phyloP scores from a whole-genome alignment of 1,140 invertebrate species.

The Propsilocerus akamusi region DNA sequence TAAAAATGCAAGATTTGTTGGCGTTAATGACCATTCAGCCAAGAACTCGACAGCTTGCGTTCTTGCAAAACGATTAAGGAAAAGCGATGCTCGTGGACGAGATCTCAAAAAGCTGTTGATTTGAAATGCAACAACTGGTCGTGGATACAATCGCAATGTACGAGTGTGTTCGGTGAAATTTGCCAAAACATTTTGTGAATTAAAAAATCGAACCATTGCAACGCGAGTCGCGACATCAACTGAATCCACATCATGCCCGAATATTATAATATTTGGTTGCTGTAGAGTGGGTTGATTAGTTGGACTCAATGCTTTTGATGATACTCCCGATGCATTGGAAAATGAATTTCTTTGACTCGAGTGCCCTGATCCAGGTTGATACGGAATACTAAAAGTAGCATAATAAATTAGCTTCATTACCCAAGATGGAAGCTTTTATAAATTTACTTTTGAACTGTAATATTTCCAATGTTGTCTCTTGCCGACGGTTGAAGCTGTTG shows the following conservation, averaged over 20 bases:
- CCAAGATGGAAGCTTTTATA: background rate
- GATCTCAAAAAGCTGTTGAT: conserved; percentile 95
- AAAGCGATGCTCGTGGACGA: conserved; percentile 66
- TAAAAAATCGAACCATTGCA: conserved; percentile 98
- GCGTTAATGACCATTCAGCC: conserved; percentile 94
- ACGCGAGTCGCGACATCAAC: conserved; percentile 97
- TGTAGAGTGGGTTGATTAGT: conserved; percentile 20
- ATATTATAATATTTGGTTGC: conserved; percentile 65
- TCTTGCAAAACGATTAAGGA: conserved; percentile 78
- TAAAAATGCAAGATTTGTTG: conserved; percentile 91
- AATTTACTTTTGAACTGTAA: conserved; percentile 16
- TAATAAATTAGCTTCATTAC: background rate
- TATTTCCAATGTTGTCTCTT: conserved; percentile 43
- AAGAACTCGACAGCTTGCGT: conserved; percentile 97
- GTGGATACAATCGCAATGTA: conserved; percentile 86
- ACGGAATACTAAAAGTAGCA: conserved; percentile 10
- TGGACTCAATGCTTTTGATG: conserved; percentile 8
- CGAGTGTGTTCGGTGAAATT: conserved; percentile 97
- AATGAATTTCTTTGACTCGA: conserved; percentile 20
- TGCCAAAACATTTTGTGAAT: conserved; percentile 88
- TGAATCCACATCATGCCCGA: conserved; percentile 91
- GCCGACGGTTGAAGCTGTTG: conserved; percentile 37
- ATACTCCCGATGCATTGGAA: background rate
- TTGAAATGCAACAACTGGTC: conserved; percentile 97
- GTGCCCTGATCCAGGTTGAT: conserved; percentile 16